Conservation (phyloP, 2,888 invertebrate genomes). For the Digitonthophagus gazella region DNA sequence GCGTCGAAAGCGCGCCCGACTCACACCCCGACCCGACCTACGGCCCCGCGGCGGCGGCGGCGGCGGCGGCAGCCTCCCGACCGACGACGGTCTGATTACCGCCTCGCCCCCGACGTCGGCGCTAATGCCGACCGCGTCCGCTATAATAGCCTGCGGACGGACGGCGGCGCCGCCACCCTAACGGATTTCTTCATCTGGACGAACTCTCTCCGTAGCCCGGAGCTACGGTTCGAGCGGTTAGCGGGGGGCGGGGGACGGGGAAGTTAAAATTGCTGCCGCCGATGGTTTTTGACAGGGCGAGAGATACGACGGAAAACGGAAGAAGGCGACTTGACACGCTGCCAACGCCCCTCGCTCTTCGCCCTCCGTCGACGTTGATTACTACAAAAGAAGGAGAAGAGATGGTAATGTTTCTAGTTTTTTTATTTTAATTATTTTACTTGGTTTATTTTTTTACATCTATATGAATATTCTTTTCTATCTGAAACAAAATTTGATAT, state of each 20-base stretch:
- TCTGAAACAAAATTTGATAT: too few species aligned
- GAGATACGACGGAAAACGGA: too few species aligned
- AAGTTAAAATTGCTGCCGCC: too few species aligned
- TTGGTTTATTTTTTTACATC: too few species aligned
- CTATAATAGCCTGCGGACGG: conserved; percentile 30
- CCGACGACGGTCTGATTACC: conserved; percentile 19
- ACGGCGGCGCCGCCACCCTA: conserved; percentile 22
- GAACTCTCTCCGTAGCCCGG: conserved; percentile 1
- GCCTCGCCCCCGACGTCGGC: conserved; percentile 14
- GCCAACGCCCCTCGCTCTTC: too few species aligned
- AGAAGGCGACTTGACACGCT: too few species aligned
- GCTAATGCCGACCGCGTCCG: conserved; percentile 31
- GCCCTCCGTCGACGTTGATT: too few species aligned
- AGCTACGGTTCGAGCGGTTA: conserved; percentile 24
- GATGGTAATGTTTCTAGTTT: too few species aligned
- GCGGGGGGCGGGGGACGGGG: conserved; percentile 15
- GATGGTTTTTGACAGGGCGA: too few species aligned
- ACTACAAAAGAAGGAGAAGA: too few species aligned
- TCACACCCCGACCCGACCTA: conserved; percentile 20
- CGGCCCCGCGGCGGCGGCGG: neutral
- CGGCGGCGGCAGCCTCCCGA: conserved; percentile 24
- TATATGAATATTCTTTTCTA: too few species aligned
- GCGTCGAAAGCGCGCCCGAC: neutral
- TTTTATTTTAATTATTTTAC: too few species aligned
- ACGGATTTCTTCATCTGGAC: conserved; percentile 26